A percentile compares a stretch with the other conserved stretches of the same genome.
Conservation (phyloP, 2,113 vertebrate genomes). For the Leptobrachium ailaonicum region DNA sequence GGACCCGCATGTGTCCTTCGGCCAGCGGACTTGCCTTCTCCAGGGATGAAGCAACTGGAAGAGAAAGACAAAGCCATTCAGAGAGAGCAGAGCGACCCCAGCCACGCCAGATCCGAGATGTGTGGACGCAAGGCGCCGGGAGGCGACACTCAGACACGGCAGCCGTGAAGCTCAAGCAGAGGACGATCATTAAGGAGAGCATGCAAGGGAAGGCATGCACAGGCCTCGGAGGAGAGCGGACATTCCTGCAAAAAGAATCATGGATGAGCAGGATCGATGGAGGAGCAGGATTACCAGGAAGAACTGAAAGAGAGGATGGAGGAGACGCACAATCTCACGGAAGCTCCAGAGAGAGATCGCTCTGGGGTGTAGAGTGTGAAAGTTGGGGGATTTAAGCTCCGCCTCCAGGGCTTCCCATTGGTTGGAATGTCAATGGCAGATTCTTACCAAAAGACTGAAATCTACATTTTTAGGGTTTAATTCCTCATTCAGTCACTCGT, state of each 20-base stretch:
- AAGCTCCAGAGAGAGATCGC: conserved; percentile 61
- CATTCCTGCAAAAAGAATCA: conserved; percentile 80
- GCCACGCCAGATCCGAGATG: neutral
- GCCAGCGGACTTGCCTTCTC: conserved; percentile 86
- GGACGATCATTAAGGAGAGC: conserved; percentile 60
- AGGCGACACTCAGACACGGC: conserved; percentile 76
- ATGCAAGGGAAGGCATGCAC: conserved; percentile 76
- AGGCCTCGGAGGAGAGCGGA: conserved; percentile 59
- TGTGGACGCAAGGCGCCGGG: conserved; percentile 55
- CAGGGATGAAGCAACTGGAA: conserved; percentile 78
- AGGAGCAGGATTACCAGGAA: conserved; percentile 63
- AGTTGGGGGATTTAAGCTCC: conserved; percentile 66
- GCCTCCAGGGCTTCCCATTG: too few species aligned
- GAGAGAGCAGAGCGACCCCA: neutral
- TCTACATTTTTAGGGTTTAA: too few species aligned
- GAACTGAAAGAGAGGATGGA: conserved; percentile 56
- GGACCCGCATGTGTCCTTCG: conserved; percentile 81
- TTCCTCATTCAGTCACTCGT: too few species aligned
- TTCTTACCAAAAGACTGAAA: too few species aligned
- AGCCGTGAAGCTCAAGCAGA: conserved; percentile 76
- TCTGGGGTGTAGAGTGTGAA: conserved; percentile 79
- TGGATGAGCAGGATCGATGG: conserved; percentile 66
- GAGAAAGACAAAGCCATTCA: conserved; percentile 25
- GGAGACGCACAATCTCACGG: conserved; percentile 5
- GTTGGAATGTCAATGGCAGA: too few species aligned